These are phyloP conservation scores for Origma solitaria DNA, from an alignment of 2,113 vertebrate species.

Conservation along the genomic window DNA sequence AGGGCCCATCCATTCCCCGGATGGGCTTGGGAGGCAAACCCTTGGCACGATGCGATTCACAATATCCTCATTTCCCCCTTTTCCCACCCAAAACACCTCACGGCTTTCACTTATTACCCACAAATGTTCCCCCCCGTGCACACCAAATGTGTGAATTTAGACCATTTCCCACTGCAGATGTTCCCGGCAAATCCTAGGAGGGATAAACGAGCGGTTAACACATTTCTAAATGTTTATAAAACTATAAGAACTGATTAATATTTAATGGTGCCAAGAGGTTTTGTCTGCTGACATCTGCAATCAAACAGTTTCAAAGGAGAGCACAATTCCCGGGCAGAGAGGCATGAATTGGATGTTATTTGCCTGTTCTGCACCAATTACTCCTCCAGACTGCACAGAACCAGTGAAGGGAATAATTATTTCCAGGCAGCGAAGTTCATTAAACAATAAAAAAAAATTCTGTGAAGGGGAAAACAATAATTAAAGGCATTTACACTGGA, in stretches of 20 bases:
- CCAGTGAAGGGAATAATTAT: slow-evolving; percentile 7
- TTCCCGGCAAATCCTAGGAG: neutral
- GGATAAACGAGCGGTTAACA: slow-evolving; percentile 11
- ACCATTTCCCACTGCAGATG: slow-evolving; percentile 1
- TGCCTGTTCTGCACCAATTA: slow-evolving; percentile 29
- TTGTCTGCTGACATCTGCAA: slow-evolving; percentile 48
- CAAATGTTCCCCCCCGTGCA: neutral
- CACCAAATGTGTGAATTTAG: neutral
- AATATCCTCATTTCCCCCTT: neutral
- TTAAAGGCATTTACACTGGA: neutral
- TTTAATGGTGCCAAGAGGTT: slow-evolving; percentile 58
- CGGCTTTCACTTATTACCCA: neutral
- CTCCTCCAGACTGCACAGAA: neutral
- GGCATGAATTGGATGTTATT: neutral
- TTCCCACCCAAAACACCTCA: neutral
- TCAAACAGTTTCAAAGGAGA: neutral
- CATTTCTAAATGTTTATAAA: slow-evolving; percentile 52
- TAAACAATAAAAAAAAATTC: neutral
- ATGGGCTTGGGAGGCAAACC: neutral
- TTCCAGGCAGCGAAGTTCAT: neutral
- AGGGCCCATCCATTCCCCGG: fast-evolving
- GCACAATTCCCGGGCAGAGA: neutral
- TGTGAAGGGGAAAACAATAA: neutral
- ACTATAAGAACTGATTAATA: slow-evolving; percentile 8
- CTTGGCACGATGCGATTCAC: fast-evolving